Percentiles rank a stretch among this genome's conserved stretches.
These are phyloP conservation scores for Clivina fossor DNA, from an alignment of 2,888 invertebrate genomes.

Conservation along the genomic window DNA sequence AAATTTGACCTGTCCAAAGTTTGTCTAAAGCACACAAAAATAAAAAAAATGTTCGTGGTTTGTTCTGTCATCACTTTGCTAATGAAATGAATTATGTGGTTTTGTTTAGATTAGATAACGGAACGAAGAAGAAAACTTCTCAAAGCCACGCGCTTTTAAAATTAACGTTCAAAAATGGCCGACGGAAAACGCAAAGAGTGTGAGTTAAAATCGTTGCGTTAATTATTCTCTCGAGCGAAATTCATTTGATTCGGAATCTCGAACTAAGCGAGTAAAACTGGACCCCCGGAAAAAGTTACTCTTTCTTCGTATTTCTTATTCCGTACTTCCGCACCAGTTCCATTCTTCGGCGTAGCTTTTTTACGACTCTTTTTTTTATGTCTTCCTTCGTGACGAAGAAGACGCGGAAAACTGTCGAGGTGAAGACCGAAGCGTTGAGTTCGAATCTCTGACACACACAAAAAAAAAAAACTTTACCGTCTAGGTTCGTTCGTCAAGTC, in stretches of 20 bases:
- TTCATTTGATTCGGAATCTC: constrained; percentile 33
- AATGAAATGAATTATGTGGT: constrained; percentile 32
- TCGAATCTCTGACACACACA: constrained; percentile 22
- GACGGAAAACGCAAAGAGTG: too few species aligned
- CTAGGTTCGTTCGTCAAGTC: constrained; percentile 26
- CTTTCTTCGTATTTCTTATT: too few species aligned
- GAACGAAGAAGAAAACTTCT: too few species aligned
- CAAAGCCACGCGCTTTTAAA: constrained; percentile 23
- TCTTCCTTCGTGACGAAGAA: constrained; percentile 14
- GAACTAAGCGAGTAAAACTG: constrained; percentile 12
- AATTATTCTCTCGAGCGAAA: constrained; percentile 33
- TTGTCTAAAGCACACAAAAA: too few species aligned
- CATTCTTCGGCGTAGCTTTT: too few species aligned
- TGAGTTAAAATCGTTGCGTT: constrained; percentile 33
- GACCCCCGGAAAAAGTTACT: too few species aligned
- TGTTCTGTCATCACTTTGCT: constrained; percentile 28
- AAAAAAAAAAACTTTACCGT: too few species aligned
- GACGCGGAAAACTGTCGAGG: too few species aligned
- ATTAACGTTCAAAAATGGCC: constrained; percentile 31
- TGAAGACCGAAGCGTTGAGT: too few species aligned
- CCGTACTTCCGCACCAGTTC: too few species aligned
- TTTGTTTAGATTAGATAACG: constrained; percentile 33
- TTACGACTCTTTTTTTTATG: constrained; percentile 15
- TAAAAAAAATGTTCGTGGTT: background rate
- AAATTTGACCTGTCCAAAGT: too few species aligned